phyloP scores from a whole-genome alignment of 1,140 invertebrate species.

The Aphelenchoides besseyi region DNA sequence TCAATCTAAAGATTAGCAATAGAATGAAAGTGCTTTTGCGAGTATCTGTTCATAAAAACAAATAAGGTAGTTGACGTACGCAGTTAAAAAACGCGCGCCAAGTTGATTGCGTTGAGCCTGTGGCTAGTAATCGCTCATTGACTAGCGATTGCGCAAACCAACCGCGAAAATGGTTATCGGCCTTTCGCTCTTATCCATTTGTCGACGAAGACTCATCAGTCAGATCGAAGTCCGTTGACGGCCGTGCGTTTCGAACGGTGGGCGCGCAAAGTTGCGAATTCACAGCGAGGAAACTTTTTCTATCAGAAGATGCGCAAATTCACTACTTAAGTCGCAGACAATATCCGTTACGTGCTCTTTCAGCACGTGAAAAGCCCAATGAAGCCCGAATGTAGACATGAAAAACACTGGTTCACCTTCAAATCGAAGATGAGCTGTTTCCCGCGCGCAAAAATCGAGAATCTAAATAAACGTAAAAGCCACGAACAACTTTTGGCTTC shows the following conservation, averaged over 20 bases:
- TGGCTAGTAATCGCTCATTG: not conserved
- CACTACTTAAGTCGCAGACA: too few relatives aligned
- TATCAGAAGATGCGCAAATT: not conserved
- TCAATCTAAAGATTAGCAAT: too few relatives aligned
- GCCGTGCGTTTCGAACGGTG: too few relatives aligned
- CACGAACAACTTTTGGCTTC: not conserved
- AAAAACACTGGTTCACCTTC: slow-evolving; percentile 1
- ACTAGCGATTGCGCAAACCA: not conserved
- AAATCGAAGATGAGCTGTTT: not conserved
- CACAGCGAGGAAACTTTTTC: not conserved
- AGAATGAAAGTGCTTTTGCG: too few relatives aligned
- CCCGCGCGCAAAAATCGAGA: not conserved
- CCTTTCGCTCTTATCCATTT: not conserved
- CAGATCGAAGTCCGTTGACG: not conserved
- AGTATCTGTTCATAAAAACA: slow-evolving; percentile 3
- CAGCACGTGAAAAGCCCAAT: not conserved
- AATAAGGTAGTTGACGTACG: slow-evolving; percentile 1
- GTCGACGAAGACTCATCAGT: not conserved
- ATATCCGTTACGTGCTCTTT: not conserved
- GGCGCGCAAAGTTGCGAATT: not conserved
- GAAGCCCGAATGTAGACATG: too few relatives aligned
- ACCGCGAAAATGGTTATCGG: not conserved
- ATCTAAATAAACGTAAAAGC: not conserved
- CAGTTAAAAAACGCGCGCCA: not conserved
- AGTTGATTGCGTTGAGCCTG: not conserved